Conservation (phyloP, 2,888 invertebrate genomes). For the Dinocampus coccinellae region DNA sequence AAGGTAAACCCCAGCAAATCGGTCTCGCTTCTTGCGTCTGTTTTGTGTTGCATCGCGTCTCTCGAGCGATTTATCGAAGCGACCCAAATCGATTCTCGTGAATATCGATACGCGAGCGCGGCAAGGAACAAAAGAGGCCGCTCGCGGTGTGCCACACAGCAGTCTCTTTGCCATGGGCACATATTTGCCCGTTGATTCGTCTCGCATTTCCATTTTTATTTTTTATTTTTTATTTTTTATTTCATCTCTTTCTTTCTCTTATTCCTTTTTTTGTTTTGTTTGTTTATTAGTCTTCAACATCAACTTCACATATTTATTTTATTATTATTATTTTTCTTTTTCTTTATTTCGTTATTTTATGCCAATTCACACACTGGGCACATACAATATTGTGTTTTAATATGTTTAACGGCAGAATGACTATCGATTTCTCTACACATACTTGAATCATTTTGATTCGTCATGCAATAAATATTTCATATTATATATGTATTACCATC, state of each 20-base stretch:
- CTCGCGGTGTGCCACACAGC: conserved; percentile 23
- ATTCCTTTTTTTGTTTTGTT: conserved; percentile 19
- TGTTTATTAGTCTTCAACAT: conserved; percentile 3
- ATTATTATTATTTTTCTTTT: neutral
- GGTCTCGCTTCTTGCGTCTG: neutral
- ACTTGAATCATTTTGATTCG: conserved; percentile 11
- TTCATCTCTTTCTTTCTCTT: conserved; percentile 49
- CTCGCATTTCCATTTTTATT: conserved; percentile 40
- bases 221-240: conserved; percentile 24
- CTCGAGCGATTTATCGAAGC: conserved; percentile 45
- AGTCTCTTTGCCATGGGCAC: conserved; percentile 37
- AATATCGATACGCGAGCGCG: conserved; percentile 54
- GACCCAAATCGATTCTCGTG: conserved; percentile 59
- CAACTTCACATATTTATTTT: conserved; percentile 6
- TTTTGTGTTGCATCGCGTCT: neutral
- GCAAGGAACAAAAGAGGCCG: conserved; percentile 47
- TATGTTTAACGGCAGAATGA: conserved; percentile 22
- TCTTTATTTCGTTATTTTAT: conserved; percentile 8
- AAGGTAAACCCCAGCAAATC: neutral
- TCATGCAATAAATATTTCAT: conserved; percentile 26
- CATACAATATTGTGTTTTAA: conserved; percentile 5
- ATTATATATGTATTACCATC: conserved; percentile 4
- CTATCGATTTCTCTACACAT: conserved; percentile 14
- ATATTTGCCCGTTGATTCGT: conserved; percentile 61
- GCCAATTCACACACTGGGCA: conserved; percentile 16